Evolutionary conservation across 35 echinoderm and acorn worm genomes (phyloP), one percentile per base, ranked within the genome.

Genomic region (Eucidaris tribuloides): DNA sequence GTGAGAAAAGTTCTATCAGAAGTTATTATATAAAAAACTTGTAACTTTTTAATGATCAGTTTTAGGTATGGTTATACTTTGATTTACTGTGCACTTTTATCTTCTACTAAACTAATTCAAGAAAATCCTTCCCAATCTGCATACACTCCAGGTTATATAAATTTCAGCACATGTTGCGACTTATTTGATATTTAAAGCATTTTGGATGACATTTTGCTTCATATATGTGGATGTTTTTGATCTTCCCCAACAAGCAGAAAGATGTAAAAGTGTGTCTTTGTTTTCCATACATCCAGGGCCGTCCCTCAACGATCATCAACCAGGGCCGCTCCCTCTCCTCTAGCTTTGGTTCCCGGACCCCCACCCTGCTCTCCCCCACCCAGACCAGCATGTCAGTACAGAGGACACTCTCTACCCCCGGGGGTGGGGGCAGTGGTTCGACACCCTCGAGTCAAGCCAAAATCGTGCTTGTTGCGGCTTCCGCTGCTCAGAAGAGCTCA

Each of bases 221-320:
- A 52, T 52, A n/a, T n/a, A 52, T 52, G n/a, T n/a, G n/a, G n/a
- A n/a, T n/a, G n/a, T n/a, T n/a, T n/a, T n/a, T n/a, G n/a, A n/a
- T n/a, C n/a, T 52, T 52, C 48, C n/a, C 48, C 48, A 9, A 52
- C 48, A 52, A 52, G 9, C 48, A 52, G 48, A n/a, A 9, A 52
- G 48, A 11, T 64, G 13, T 11, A 64, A 11, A 23, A 11, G 20
- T 29, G 31, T 64, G 0, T 71, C 6, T 40, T 71, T 40, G 13
- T 1, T 24, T 20, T 74, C 68, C n/a, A 17, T 23, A n/a, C 18
- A 5, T 64, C 68, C 40, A 74, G 68, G 68, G 68, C 18, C 68
- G 68, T 35, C 68, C 68, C 1, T 44, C 68, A 9, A 43, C 68
- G n/a, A 74, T 74, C 68, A 74, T 74, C 38, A 74, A 33, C 68